These are phyloP conservation scores for Burhinus oedicnemus DNA, from an alignment of 2,113 vertebrate genomes.

Conservation along the genomic window DNA sequence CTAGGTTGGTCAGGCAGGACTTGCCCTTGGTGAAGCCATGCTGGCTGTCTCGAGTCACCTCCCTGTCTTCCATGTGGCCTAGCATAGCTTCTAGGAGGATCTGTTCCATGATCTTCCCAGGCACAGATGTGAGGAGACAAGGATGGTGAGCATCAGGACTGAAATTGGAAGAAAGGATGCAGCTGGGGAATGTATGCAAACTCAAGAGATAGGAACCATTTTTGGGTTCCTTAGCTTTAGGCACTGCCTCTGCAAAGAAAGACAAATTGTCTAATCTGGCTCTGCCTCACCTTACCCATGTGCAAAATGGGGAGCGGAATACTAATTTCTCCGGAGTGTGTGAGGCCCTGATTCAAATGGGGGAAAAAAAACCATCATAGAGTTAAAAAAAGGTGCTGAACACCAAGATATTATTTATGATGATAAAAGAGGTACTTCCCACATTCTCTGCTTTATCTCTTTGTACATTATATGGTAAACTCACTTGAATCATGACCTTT, in stretches of 20 bases:
- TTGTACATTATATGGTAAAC: background rate
- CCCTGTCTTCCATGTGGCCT: too few species aligned
- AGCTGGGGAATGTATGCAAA: fast-evolving
- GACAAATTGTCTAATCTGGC: background rate
- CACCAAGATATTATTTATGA: background rate
- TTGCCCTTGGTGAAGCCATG: too few species aligned
- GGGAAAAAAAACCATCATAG: fast-evolving
- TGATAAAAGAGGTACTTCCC: background rate
- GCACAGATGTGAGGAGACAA: too few species aligned
- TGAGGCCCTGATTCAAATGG: background rate
- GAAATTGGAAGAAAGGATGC: background rate
- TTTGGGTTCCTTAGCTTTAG: background rate
- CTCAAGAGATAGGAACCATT: background rate
- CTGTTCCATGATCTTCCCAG: too few species aligned
- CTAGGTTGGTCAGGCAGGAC: too few species aligned
- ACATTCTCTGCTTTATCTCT: background rate
- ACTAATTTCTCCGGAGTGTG: background rate
- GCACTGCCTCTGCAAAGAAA: background rate
- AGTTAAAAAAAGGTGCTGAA: background rate
- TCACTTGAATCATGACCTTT: background rate
- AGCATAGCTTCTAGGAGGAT: too few species aligned
- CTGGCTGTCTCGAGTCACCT: too few species aligned
- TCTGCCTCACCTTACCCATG: background rate
- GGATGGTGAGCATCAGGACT: background rate
- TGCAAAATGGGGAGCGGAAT: background rate